Evolutionary conservation across 1,140 invertebrate species (phyloP).

Genomic region (Tenebrio molitor): DNA sequence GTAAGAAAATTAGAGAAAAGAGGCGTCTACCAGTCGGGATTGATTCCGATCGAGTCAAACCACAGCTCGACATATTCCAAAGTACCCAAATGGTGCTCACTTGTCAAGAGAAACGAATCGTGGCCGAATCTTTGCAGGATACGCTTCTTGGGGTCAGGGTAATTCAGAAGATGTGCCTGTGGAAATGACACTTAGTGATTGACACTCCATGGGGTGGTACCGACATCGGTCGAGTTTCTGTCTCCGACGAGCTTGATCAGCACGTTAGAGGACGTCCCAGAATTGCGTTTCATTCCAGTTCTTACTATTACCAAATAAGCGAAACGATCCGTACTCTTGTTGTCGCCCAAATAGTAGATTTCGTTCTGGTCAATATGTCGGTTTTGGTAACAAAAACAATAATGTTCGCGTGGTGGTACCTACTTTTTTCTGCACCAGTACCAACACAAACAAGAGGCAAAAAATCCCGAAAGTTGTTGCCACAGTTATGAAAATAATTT

Average conservation of each 20-base stretch:
- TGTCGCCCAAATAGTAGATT: slow-evolving; percentile 20
- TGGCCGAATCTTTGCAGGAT: slow-evolving; percentile 1
- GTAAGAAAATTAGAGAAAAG: not conserved
- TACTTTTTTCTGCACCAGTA: slow-evolving; percentile 5
- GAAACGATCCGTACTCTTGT: not conserved
- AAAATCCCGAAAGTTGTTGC: not conserved
- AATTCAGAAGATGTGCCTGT: slow-evolving; percentile 30
- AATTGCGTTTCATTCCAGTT: not conserved
- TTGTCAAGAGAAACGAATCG: slow-evolving; percentile 10
- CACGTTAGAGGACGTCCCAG: slow-evolving; percentile 7
- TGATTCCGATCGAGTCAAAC: not conserved
- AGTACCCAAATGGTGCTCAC: not conserved
- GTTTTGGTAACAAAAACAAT: too few relatives aligned
- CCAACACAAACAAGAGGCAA: not conserved
- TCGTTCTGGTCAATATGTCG: too few relatives aligned
- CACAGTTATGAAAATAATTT: slow-evolving; percentile 9
- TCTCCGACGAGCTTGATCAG: not conserved
- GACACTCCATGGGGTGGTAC: too few relatives aligned
- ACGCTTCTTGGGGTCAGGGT: slow-evolving; percentile 5
- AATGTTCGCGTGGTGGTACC: not conserved
- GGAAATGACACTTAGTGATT: not conserved
- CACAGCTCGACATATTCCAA: slow-evolving; percentile 1
- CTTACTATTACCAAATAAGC: not conserved
- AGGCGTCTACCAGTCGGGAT: slow-evolving; percentile 6
- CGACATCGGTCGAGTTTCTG: not conserved